These are phyloP conservation scores for Drosophila flavopinicola DNA, from an alignment of 2,888 invertebrate species.

Conservation along the genomic window DNA sequence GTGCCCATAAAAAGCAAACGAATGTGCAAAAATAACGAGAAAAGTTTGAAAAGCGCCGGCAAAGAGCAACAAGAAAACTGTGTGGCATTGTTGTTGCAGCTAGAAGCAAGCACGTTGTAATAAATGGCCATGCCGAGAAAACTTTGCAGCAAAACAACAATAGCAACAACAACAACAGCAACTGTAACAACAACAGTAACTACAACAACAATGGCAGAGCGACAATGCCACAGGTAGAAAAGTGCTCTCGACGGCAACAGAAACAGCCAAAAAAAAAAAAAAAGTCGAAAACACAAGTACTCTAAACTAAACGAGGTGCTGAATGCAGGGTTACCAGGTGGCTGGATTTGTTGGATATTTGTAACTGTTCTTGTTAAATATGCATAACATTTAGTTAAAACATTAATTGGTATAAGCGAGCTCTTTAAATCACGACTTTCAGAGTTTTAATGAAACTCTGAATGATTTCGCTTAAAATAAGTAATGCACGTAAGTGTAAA, in stretches of 20 bases:
- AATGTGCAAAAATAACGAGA: conserved; percentile 80
- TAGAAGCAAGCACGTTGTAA: conserved; percentile 62
- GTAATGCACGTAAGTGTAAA: no score
- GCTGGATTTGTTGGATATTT: not conserved
- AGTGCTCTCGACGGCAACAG: conserved; percentile 11
- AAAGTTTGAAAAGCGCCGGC: conserved; percentile 68
- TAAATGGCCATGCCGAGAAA: conserved; percentile 60
- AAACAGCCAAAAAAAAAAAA: not conserved
- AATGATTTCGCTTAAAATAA: no score
- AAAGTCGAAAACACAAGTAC: not conserved
- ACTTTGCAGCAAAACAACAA: conserved; percentile 29
- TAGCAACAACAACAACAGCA: no score
- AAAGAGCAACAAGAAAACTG: conserved; percentile 53
- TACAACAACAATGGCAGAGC: conserved; percentile 13
- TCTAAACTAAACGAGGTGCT: not conserved
- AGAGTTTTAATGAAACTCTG: not conserved
- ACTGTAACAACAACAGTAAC: conserved; percentile 25
- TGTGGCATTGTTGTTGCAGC: conserved; percentile 73
- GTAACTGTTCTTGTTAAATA: conserved; percentile 12
- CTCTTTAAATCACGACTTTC: not conserved
- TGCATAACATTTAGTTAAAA: conserved; percentile 6
- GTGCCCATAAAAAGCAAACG: conserved; percentile 77
- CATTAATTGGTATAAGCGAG: conserved; percentile 2
- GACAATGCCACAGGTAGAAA: conserved; percentile 46
- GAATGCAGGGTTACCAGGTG: conserved; percentile 23